Evolutionary conservation across 2,113 vertebrate species (phyloP).

Genomic region (Chitala chitala): DNA sequence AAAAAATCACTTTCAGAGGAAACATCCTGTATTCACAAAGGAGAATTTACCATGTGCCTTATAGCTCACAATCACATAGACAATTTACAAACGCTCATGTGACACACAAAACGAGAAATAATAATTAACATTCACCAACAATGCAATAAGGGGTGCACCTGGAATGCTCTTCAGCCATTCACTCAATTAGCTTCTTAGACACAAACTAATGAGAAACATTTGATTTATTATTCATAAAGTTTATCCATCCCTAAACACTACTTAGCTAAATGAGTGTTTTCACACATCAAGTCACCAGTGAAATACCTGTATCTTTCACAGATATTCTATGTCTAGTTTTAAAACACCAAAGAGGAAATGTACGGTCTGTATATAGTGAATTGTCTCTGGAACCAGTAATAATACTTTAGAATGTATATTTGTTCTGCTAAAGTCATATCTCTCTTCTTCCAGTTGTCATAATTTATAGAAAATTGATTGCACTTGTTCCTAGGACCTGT

Average conservation of each 20-base stretch:
- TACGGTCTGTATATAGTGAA: background rate
- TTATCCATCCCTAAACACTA: background rate
- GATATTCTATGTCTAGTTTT: background rate
- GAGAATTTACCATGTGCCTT: no score
- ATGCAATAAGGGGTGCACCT: background rate
- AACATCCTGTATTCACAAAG: no score
- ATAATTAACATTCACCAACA: background rate
- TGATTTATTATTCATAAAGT: constrained; percentile 21
- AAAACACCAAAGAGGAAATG: background rate
- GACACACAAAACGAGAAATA: no score
- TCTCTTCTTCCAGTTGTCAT: constrained; percentile 57
- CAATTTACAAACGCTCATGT: no score
- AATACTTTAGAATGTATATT: constrained; percentile 51
- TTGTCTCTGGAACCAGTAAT: constrained; percentile 40
- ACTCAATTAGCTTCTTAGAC: background rate
- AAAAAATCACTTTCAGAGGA: no score
- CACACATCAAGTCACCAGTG: background rate
- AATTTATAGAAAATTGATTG: constrained; percentile 69
- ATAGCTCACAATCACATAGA: no score
- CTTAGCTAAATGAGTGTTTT: background rate
- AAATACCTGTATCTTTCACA: background rate
- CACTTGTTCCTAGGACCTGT: constrained; percentile 60
- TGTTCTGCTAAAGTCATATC: constrained; percentile 60
- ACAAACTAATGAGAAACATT: constrained; percentile 21
- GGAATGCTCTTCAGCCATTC: background rate